These are phyloP conservation scores for Cactoblastis cactorum DNA, from an alignment of 2,888 invertebrate genomes.

Conservation along the genomic window DNA sequence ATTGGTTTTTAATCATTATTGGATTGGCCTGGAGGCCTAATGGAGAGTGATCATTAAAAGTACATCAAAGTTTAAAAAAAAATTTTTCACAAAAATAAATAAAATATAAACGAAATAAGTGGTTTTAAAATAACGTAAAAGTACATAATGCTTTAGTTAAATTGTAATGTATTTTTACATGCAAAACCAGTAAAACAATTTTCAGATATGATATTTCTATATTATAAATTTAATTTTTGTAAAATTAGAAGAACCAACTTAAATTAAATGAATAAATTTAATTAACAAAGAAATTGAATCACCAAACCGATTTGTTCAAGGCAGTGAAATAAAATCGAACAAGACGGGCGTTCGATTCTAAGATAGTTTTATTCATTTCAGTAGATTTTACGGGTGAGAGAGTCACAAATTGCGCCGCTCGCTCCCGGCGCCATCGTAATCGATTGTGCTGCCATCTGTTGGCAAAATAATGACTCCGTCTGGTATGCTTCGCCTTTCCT, in stretches of 20 bases:
- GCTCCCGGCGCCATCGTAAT: conserved; percentile 59
- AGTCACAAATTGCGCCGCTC: conserved; percentile 70
- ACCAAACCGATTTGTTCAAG: conserved; percentile 16
- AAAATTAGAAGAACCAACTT: not conserved
- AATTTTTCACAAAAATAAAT: too few species aligned
- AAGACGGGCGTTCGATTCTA: conserved; percentile 54
- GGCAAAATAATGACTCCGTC: conserved; percentile 74
- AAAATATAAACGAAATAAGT: not conserved
- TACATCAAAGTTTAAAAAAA: not conserved
- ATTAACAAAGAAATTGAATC: not conserved
- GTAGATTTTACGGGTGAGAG: conserved; percentile 71
- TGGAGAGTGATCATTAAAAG: not conserved
- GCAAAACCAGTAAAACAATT: too few species aligned
- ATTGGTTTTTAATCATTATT: conserved; percentile 68
- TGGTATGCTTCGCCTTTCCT: conserved; percentile 63
- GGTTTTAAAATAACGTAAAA: too few species aligned
- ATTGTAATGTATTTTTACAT: not conserved
- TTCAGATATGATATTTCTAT: too few species aligned
- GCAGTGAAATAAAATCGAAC: conserved; percentile 40
- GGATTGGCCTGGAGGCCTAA: conserved; percentile 14
- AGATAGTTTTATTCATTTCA: conserved; percentile 76
- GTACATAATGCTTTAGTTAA: too few species aligned
- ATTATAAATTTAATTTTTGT: too few species aligned
- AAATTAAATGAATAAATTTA: not conserved
- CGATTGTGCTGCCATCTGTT: conserved; percentile 77